Conservation (phyloP, 1,140 invertebrate species). For the Stenopsyche tienmushanensis region DNA sequence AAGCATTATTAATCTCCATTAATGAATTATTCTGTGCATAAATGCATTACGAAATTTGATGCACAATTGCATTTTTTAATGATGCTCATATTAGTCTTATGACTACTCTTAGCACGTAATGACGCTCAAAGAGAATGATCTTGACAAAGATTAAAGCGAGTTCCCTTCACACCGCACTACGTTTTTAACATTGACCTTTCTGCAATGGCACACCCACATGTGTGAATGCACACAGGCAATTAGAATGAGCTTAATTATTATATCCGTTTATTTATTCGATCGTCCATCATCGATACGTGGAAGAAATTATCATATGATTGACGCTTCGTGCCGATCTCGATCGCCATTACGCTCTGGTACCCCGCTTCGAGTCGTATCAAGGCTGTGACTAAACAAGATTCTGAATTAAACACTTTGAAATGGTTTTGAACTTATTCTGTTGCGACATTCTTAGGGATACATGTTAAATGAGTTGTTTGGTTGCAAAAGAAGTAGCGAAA, state of each 20-base stretch:
- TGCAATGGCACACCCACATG: neutral
- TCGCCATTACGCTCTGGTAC: neutral
- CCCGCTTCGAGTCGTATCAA: neutral
- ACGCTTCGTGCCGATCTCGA: neutral
- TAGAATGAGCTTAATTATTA: constrained; percentile 5
- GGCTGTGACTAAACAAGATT: too few species aligned
- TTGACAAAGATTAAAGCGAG: neutral
- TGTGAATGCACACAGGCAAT: neutral
- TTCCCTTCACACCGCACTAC: neutral
- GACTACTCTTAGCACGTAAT: too few species aligned
- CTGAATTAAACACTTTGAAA: too few species aligned
- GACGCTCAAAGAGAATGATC: neutral
- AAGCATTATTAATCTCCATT: too few species aligned
- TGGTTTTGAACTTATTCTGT: too few species aligned
- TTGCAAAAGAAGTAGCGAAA: too few species aligned
- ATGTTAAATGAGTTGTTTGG: too few species aligned
- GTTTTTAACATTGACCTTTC: neutral
- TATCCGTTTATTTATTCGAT: neutral
- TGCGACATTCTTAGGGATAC: too few species aligned
- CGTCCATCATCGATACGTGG: neutral
- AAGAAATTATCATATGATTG: neutral
- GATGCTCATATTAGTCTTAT: too few species aligned
- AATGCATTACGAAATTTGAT: too few species aligned
- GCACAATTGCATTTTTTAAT: too few species aligned
- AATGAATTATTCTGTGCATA: too few species aligned